These are phyloP conservation scores for Agonopterix alstromeriana DNA, from an alignment of 2,888 invertebrate species.

Conservation along the genomic window DNA sequence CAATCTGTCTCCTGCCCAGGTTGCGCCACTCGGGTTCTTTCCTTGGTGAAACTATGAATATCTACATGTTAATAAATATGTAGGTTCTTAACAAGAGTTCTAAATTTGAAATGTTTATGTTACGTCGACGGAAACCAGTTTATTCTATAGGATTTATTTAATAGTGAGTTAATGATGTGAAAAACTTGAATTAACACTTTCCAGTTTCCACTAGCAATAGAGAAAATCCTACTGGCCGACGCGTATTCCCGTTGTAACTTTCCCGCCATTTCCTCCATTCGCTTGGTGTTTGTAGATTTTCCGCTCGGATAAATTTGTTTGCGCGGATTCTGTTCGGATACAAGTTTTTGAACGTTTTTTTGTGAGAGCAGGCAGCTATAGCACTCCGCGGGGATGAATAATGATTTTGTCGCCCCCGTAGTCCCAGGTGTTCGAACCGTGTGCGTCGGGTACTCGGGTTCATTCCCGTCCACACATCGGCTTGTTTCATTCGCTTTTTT, in stretches of 20 bases:
- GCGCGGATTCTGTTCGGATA: constrained; percentile 20
- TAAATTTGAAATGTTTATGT: too few species aligned
- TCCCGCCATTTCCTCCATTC: constrained; percentile 36
- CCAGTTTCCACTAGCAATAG: constrained; percentile 24
- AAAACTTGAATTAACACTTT: not conserved
- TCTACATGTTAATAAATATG: too few species aligned
- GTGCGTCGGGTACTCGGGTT: constrained; percentile 6
- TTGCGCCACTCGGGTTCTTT: too few species aligned
- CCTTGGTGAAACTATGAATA: too few species aligned
- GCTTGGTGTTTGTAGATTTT: constrained; percentile 18
- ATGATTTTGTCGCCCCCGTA: constrained; percentile 29
- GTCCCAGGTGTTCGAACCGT: constrained; percentile 24
- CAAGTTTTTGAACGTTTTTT: constrained; percentile 26
- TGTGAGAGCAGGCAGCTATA: constrained; percentile 8
- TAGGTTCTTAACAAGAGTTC: too few species aligned
- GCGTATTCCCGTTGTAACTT: constrained; percentile 29
- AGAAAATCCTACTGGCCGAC: constrained; percentile 28
- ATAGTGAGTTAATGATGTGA: not conserved
- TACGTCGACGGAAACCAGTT: too few species aligned
- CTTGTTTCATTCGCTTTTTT: constrained; percentile 27
- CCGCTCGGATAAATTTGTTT: constrained; percentile 23
- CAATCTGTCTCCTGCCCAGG: too few species aligned
- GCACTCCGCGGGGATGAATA: constrained; percentile 26
- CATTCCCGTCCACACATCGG: constrained; percentile 16
- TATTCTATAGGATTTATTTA: too few species aligned